Percentiles rank a stretch among this genome's conserved stretches.
Evolutionary conservation across 53 echinoderm and acorn worm genomes (phyloP).

Genomic region (Arbacia lixula): DNA sequence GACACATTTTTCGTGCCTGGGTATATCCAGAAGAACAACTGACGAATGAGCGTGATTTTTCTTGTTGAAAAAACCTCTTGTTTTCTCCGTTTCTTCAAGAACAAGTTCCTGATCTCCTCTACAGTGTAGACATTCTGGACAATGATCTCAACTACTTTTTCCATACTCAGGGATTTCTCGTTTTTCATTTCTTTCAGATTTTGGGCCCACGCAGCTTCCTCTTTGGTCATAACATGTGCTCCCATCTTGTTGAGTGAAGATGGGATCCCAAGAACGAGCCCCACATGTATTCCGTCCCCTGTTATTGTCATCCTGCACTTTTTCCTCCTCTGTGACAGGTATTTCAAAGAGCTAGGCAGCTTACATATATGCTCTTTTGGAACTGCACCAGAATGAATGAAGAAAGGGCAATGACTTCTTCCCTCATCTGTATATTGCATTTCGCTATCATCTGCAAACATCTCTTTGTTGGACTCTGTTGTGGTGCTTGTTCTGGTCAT

Average conservation of each 20-base stretch:
- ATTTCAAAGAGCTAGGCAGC: too few species aligned
- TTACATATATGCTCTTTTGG: too few species aligned
- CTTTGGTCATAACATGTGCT: conserved; percentile 29
- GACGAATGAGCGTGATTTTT: conserved; percentile 2
- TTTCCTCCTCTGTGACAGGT: too few species aligned
- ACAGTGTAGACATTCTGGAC: conserved; percentile 30
- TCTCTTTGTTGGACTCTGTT: too few species aligned
- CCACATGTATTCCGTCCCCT: background rate
- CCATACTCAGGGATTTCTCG: background rate
- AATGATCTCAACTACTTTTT: background rate
- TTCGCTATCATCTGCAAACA: too few species aligned
- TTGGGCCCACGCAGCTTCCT: conserved; percentile 14
- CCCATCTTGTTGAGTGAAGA: background rate
- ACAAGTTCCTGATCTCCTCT: conserved; percentile 1
- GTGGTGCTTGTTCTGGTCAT: too few species aligned
- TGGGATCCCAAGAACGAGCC: background rate
- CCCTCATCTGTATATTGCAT: too few species aligned
- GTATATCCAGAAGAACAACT: background rate
- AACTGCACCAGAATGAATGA: too few species aligned
- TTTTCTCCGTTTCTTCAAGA: background rate
- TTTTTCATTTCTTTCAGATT: background rate
- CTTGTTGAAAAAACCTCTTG: background rate
- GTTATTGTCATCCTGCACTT: background rate
- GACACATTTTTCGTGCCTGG: too few species aligned
- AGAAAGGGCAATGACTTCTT: too few species aligned